Conservation (phyloP, 53 echinoderm and acorn worm species). For the Arbacia lixula region DNA sequence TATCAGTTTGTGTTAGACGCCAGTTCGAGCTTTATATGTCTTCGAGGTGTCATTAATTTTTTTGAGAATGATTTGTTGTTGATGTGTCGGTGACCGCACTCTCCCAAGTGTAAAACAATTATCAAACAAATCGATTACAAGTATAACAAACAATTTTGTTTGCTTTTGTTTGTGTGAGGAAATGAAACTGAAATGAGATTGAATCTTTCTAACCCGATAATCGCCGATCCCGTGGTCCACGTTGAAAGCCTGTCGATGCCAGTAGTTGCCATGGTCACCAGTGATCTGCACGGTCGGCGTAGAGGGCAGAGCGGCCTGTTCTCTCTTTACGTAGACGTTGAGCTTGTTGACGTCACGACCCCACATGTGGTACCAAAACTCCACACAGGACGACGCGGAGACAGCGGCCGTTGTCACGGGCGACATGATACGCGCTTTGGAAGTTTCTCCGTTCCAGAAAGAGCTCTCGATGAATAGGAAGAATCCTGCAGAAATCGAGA, state of each 20-base stretch:
- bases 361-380: constrained; percentile 96
- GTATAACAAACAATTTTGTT: too few species aligned
- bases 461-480: constrained; percentile 67
- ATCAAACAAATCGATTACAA: too few species aligned
- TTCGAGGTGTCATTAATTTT: too few species aligned
- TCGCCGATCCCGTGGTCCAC: constrained; percentile 41
- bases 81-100: too few species aligned
- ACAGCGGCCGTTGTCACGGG: constrained; percentile 63
- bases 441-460: not conserved
- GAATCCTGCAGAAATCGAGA: constrained; percentile 62
- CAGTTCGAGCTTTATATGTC: too few species aligned
- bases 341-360: constrained; percentile 79
- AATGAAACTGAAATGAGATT: too few species aligned
- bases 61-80: too few species aligned
- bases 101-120: too few species aligned
- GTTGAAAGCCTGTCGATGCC: constrained; percentile 76
- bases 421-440: constrained; percentile 66
- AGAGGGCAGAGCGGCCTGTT: constrained; percentile 41
- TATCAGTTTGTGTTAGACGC: too few species aligned
- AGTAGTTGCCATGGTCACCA: constrained; percentile 75
- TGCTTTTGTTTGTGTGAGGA: too few species aligned
- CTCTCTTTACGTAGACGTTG: constrained; percentile 71
- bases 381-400: constrained; percentile 68
- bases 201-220: constrained; percentile 52
- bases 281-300: constrained; percentile 35